Conservation (phyloP, 2,113 vertebrate species). For the Hemiprocne comata region DNA sequence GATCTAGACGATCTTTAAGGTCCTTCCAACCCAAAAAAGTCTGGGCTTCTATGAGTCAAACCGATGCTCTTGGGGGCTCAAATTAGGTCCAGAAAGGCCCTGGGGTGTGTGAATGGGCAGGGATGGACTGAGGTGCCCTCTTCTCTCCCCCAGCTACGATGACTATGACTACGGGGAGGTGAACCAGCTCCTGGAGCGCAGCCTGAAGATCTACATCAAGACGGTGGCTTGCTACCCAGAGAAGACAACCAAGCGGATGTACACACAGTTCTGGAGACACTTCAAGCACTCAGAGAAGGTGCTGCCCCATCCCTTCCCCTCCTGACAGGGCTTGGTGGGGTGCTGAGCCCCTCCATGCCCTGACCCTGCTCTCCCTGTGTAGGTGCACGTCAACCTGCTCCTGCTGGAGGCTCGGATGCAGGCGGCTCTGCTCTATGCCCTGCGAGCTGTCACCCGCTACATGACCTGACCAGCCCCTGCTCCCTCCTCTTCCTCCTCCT, state of each 20-base stretch:
- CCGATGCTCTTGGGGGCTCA: not conserved
- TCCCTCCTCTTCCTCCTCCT: not conserved
- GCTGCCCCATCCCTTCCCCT: not conserved
- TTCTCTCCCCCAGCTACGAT: slow-evolving; percentile 79
- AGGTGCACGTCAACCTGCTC: slow-evolving; percentile 94
- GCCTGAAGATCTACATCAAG: slow-evolving; percentile 93
- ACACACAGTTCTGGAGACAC: slow-evolving; percentile 91
- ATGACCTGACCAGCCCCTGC: slow-evolving; percentile 76
- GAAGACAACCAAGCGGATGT: slow-evolving; percentile 86
- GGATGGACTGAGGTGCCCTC: not conserved
- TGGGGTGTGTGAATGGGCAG: not conserved
- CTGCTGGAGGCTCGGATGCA: slow-evolving; percentile 94
- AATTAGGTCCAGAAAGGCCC: not conserved
- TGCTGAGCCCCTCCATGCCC: not conserved
- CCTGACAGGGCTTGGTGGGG: not conserved
- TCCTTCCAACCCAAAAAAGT: too few species aligned
- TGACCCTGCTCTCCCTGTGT: not conserved
- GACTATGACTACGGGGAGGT: slow-evolving; percentile 95
- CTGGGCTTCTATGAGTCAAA: too few species aligned
- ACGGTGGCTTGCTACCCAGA: slow-evolving; percentile 94
- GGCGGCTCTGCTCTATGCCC: slow-evolving; percentile 90
- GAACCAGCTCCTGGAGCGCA: slow-evolving; percentile 91
- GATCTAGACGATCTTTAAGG: too few species aligned
- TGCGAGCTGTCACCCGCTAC: slow-evolving; percentile 85
- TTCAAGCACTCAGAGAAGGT: slow-evolving; percentile 98